phyloP scores from a whole-genome alignment of 2,113 vertebrate genomes.

The Zingel zingel region DNA sequence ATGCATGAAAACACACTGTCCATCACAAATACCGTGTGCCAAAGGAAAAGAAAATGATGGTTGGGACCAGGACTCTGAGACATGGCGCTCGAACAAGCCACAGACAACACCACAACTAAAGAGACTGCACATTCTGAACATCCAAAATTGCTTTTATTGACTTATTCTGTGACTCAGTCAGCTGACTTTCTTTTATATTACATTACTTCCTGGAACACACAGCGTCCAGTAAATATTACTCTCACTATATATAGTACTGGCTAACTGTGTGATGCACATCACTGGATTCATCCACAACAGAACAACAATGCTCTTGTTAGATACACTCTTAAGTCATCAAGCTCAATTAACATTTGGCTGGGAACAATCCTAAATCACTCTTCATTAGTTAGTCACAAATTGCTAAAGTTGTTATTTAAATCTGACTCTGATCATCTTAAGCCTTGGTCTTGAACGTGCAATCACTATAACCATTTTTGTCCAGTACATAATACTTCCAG shows the following conservation, averaged over 20 bases:
- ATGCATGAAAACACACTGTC: constrained; percentile 64
- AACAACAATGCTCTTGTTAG: not conserved
- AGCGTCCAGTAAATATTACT: not conserved
- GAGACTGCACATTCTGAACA: constrained; percentile 46
- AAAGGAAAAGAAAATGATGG: constrained; percentile 56
- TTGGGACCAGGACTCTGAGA: constrained; percentile 50
- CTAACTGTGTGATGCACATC: constrained; percentile 9
- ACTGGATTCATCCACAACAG: not conserved
- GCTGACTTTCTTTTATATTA: constrained; percentile 34
- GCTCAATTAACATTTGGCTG: not conserved
- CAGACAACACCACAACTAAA: constrained; percentile 59
- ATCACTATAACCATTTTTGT: constrained; percentile 6
- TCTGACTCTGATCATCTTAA: constrained; percentile 8
- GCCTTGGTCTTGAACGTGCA: constrained; percentile 12
- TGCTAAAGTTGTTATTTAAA: constrained; percentile 7
- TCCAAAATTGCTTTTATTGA: constrained; percentile 60
- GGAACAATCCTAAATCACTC: constrained; percentile 10
- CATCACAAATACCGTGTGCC: constrained; percentile 59
- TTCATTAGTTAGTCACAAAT: not conserved
- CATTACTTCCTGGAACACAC: constrained; percentile 34
- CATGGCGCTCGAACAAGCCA: constrained; percentile 46
- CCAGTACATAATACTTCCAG: constrained; percentile 19
- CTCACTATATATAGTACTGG: constrained; percentile 22
- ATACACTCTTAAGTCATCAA: not conserved
- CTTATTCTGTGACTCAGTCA: constrained; percentile 35